Conservation (phyloP, 2,113 vertebrate species). For the Sinocyclocheilus maitianheensis region DNA sequence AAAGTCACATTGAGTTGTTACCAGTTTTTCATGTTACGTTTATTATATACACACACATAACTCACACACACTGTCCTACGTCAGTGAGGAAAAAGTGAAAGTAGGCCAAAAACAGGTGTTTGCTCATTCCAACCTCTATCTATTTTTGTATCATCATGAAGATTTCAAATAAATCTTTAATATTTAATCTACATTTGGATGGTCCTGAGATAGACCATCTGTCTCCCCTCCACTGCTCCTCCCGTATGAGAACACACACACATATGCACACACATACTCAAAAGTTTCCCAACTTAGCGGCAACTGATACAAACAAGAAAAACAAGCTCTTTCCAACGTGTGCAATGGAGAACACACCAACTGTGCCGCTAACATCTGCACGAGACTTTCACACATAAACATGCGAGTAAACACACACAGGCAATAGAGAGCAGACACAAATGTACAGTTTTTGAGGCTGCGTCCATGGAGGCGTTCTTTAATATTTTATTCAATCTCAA, state of each 20-base stretch:
- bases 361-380: neutral
- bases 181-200: conserved; percentile 67
- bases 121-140: conserved; percentile 51
- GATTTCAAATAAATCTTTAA: conserved; percentile 68
- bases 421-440: conserved; percentile 43
- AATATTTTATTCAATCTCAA: conserved; percentile 69
- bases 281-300: neutral
- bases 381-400: neutral
- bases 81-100: neutral
- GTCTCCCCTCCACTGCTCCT: conserved; percentile 62
- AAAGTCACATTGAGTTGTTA: neutral
- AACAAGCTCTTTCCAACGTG: conserved; percentile 10
- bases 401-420: conserved; percentile 47
- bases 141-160: conserved; percentile 71
- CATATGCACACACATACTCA: conserved; percentile 43
- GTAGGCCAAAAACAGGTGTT: conserved; percentile 61
- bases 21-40: neutral
- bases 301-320: conserved; percentile 38
- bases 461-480: conserved; percentile 50
- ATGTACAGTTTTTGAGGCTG: conserved; percentile 14
- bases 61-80: neutral
- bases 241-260: conserved; percentile 52
- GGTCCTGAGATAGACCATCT: conserved; percentile 68
- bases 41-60: neutral
- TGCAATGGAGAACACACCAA: neutral